Evolutionary conservation across 2,888 invertebrate genomes (phyloP).

Genomic region (Habrosyne pyritoides): DNA sequence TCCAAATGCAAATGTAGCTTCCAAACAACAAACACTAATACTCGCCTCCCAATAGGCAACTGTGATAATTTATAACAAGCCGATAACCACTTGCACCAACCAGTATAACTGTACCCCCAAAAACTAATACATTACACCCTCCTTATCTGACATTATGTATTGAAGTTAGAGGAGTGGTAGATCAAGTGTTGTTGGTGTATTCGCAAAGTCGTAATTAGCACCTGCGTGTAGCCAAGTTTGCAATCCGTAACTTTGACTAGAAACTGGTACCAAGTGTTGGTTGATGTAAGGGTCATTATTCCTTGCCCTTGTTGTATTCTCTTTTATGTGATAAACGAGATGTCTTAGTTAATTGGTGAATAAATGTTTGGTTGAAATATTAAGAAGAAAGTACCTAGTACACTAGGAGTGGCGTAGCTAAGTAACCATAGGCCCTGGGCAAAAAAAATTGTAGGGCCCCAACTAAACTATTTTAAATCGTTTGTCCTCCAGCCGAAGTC

Average conservation of each 20-base stretch:
- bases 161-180: slow-evolving; percentile 22
- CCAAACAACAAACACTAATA: slow-evolving; percentile 39
- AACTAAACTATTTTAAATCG: too few species aligned
- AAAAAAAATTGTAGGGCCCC: too few species aligned
- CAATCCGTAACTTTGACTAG: slow-evolving; percentile 45
- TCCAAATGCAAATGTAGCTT: not conserved
- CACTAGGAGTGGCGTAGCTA: too few species aligned
- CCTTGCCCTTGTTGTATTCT: not conserved
- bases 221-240: slow-evolving; percentile 65
- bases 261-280: not conserved
- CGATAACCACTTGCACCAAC: slow-evolving; percentile 9
- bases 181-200: slow-evolving; percentile 39
- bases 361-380: too few species aligned
- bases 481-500: too few species aligned
- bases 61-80: slow-evolving; percentile 35
- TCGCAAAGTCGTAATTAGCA: slow-evolving; percentile 66
- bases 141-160: not conserved
- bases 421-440: too few species aligned
- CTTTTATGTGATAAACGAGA: not conserved
- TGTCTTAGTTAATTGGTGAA: too few species aligned
- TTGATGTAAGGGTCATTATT: not conserved
- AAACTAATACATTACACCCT: not conserved
- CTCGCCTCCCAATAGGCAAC: slow-evolving; percentile 24
- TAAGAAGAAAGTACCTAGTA: too few species aligned
- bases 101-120: slow-evolving; percentile 3